Base-by-base conservation (phyloP, 2,113 vertebrate genomes). In the Eulacestoma nigropectus region DNA sequence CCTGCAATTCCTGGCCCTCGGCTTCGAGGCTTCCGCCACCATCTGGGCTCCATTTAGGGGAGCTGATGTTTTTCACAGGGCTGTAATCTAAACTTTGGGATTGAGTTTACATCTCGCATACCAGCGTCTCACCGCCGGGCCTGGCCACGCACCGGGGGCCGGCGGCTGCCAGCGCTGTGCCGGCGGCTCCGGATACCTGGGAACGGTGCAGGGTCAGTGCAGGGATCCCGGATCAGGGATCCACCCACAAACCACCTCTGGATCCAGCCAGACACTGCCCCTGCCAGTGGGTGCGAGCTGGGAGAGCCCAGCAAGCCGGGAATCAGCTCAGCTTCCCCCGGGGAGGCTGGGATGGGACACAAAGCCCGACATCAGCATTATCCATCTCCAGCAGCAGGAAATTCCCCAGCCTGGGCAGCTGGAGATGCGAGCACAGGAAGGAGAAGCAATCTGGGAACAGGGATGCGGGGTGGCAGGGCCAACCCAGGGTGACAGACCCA, bases 31-130 rank as follows among this genome's bases (percentile, higher is more conserved):
- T 95, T 79, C 94, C 81, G 77, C 95, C 93, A 79, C 95, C 96
- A 96, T 96, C 96, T 97, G 96, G 95, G 95, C 95, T 96, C 95
- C 95, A 96, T 96, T 96, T 96, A 96, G 96, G 95, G 95, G 93
- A 97, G 95, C 89, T 97, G 96, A 96, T 97, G 93, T 91, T 96
- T 96, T 96, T 91, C 93, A 18, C 94, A 97, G 95, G 94, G 91
- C 95, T 91, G 89, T 79, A 95, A 97, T 93, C 94, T 94, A 96
- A 96, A 96, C 96, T 62, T 85, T 21, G 91, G 81, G 33, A 72
- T 69, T 30, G 87, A 93, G 96, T 96, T 97, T 96, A 96, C 93
- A 95, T 94, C 94, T 91, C 39, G 2, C 96, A 96, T 96, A 85
- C 89, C 96, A 90, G 49, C 55, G 63, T 87, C 95, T 97, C 96